Base-by-base conservation (phyloP, 2,113 vertebrate genomes). In the Prochilodus magdalenae region DNA sequence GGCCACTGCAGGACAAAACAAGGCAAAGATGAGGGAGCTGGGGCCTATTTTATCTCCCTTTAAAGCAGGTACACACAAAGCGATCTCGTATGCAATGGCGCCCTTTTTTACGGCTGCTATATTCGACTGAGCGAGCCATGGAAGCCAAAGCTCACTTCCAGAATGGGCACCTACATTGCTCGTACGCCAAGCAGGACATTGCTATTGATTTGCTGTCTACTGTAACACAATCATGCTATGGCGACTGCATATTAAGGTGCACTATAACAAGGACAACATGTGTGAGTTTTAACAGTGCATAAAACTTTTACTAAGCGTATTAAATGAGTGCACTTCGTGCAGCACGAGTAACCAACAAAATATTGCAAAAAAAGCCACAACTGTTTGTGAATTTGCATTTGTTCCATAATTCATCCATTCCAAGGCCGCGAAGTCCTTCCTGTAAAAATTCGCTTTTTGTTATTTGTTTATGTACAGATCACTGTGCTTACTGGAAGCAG, bases 1-100 rank as follows among this genome's bases (percentile, higher is more conserved):
- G 53, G 22, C 47, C 62, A 57, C 60, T 57, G 62, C 27, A 36
- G 15, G 79, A 81, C 73, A 63, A 33, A 74, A 40, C 15, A 27
- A 66, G 69, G 59, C 72, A 73, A 27, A 80, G 62, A 53, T 51
- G 60, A 81, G 29, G 66, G 30, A 40, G 36, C 13, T 11, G 12
- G 63, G 33, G 22, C 36, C 44, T 40, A 16, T 55, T 62, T 44
- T 29, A 57, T 57, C 5, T 29, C 14, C 16, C 30, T 81, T 66
- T 65, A 81, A 62, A 74, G 57, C 40, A 40, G 24, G 79, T n/a
- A 59, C 62, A 59, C 11, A 75, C 11, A 29, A 67, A 75, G 27
- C 49, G 8, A 15, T 62, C 55, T 49, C 12, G n/a, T 15, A 24
- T 79, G n/a, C 49, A 20, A 3, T 11, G 44, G 66, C 36, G 36